Evolutionary conservation across 2,888 invertebrate species (phyloP).

Genomic region (Thera britannica): DNA sequence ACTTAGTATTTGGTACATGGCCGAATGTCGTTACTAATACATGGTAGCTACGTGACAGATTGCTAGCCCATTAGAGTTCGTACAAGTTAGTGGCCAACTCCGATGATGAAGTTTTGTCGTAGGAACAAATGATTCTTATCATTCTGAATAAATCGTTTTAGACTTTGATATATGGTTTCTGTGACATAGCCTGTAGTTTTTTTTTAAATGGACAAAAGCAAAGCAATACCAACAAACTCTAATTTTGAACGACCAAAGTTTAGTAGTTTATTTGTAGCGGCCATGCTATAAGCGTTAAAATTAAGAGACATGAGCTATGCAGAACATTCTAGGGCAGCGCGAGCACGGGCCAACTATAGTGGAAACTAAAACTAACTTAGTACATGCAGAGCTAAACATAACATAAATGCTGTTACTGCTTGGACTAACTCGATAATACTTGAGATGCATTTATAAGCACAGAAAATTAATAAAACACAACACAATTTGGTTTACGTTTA

Average conservation of each 20-base stretch:
- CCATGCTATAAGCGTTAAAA: conserved; percentile 27
- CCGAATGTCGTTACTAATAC: too few relatives aligned
- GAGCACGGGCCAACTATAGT: conserved; percentile 46
- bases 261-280: conserved; percentile 2
- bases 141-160: too few relatives aligned
- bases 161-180: too few relatives aligned
- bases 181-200: too few relatives aligned
- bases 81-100: too few relatives aligned
- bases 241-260: conserved; percentile 4
- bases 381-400: conserved; percentile 41
- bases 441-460: neutral
- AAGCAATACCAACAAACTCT: neutral
- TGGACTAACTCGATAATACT: conserved; percentile 11
- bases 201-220: neutral
- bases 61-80: too few relatives aligned
- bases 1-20: too few relatives aligned
- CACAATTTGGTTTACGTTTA: too few relatives aligned
- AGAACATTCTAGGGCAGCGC: conserved; percentile 41
- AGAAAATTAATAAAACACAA: too few relatives aligned
- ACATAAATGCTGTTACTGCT: conserved; percentile 39
- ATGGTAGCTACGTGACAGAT: too few relatives aligned
- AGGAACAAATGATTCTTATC: too few relatives aligned
- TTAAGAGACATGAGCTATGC: conserved; percentile 48
- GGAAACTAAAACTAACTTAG: conserved; percentile 50
- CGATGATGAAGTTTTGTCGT: too few relatives aligned